These are phyloP conservation scores for Blastobasis lacticolella DNA, from an alignment of 2,888 invertebrate genomes.

Conservation along the genomic window DNA sequence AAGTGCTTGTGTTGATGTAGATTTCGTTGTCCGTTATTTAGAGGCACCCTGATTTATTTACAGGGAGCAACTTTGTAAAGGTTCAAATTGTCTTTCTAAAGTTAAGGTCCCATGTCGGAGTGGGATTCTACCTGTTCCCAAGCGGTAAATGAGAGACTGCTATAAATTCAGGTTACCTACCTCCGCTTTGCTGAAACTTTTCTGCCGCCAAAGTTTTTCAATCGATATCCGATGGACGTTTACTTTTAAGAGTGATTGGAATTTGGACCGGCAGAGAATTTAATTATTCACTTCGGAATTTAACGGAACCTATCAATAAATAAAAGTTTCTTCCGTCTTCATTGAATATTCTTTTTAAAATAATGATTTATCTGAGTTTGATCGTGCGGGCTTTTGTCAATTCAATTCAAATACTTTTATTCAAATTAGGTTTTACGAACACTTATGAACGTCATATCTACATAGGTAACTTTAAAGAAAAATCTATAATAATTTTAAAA, in stretches of 20 bases:
- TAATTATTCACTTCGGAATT: constrained; percentile 7
- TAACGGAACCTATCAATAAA: constrained; percentile 4
- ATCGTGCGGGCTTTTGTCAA: no score
- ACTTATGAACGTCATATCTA: no score
- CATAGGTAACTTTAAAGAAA: no score
- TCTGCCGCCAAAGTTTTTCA: constrained; percentile 29
- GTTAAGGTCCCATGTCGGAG: neutral
- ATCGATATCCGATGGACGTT: constrained; percentile 26
- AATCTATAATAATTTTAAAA: no score
- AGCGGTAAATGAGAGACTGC: constrained; percentile 26
- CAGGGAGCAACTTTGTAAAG: constrained; percentile 2
- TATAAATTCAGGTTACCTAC: constrained; percentile 20
- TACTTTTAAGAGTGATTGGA: constrained; percentile 22
- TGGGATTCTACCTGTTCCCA: constrained; percentile 22
- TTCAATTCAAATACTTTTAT: no score
- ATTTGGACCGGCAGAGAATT: constrained; percentile 8
- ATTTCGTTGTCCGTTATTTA: constrained; percentile 3
- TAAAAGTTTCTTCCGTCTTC: neutral
- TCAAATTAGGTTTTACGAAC: no score
- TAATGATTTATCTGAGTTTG: no score
- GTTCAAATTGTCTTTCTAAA: constrained; percentile 8
- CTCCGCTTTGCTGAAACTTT: constrained; percentile 28
- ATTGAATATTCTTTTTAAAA: no score
- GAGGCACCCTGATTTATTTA: neutral
- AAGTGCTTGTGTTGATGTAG: neutral